A percentile compares a stretch with the other conserved stretches of the same genome.
These are phyloP conservation scores for Paramormyrops kingsleyae DNA, from an alignment of 2,113 vertebrate species.

Conservation along the genomic window DNA sequence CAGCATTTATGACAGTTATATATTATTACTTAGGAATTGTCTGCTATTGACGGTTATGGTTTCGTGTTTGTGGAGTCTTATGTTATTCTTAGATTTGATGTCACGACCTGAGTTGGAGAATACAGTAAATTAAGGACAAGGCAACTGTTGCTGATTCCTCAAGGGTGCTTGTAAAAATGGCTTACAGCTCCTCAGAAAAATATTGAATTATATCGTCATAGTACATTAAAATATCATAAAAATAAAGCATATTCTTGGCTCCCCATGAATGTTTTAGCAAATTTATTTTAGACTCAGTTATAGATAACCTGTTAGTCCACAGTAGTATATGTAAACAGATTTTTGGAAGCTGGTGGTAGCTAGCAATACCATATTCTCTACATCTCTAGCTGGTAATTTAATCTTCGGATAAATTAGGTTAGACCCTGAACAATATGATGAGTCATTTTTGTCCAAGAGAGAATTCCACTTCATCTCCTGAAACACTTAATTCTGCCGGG, in stretches of 20 bases:
- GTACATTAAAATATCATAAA: background rate
- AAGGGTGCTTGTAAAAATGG: conserved; percentile 3
- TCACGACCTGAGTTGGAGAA: background rate
- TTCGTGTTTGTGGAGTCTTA: background rate
- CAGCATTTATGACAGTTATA: background rate
- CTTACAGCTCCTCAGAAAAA: background rate
- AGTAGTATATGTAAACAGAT: background rate
- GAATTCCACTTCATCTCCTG: background rate
- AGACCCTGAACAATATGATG: background rate
- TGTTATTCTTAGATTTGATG: background rate
- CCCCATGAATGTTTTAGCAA: background rate
- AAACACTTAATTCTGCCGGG: background rate
- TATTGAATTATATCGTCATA: background rate
- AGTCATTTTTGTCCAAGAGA: background rate
- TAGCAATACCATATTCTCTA: background rate
- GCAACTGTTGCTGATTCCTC: conserved; percentile 8
- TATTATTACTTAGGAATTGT: background rate
- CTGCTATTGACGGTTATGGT: background rate
- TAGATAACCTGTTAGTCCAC: background rate
- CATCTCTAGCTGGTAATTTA: background rate
- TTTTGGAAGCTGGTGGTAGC: background rate
- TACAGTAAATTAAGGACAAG: background rate
- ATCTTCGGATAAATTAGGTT: background rate
- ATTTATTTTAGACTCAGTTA: background rate
- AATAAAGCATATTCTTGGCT: background rate